Percentiles rank a stretch among this genome's conserved stretches.
Evolutionary conservation across 2,113 vertebrate genomes (phyloP).

Genomic region (Hypanus sabinus): DNA sequence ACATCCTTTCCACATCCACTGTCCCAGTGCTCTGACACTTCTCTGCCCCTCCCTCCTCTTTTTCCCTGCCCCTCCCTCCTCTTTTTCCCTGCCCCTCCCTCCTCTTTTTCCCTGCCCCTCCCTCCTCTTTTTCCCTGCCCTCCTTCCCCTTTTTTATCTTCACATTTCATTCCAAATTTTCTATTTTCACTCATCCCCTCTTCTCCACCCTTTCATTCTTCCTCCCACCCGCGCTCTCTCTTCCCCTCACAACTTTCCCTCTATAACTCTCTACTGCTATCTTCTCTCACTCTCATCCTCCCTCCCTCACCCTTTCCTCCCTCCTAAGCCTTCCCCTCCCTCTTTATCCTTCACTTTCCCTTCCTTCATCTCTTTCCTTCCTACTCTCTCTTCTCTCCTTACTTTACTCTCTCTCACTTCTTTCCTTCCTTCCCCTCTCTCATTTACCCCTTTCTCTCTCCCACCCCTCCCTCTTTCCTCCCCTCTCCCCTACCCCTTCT

Average conservation of each 20-base stretch:
- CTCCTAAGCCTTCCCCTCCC: neutral
- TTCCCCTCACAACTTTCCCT: conserved; percentile 49
- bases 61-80: too few relatives aligned
- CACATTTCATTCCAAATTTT: conserved; percentile 37
- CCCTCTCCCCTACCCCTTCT: neutral
- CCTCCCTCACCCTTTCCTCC: neutral
- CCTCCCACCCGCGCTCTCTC: conserved; percentile 52
- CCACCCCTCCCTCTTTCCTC: too few relatives aligned
- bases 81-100: neutral
- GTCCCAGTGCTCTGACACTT: too few relatives aligned
- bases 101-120: neutral
- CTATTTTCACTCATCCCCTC: too few relatives aligned
- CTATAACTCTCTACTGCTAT: conserved; percentile 16
- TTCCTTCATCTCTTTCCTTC: neutral
- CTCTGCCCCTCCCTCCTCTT: too few relatives aligned
- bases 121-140: neutral
- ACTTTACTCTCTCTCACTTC: too few relatives aligned
- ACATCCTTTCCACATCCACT: neutral
- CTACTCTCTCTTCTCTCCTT: neutral
- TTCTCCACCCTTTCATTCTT: conserved; percentile 25
- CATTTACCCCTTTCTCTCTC: too few relatives aligned
- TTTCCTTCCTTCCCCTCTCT: neutral
- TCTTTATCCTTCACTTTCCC: neutral
- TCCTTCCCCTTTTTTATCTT: conserved; percentile 37
- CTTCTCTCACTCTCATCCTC: neutral